phyloP scores from a whole-genome alignment of 2,113 vertebrate species.

The Pseudopodoces humilis region DNA sequence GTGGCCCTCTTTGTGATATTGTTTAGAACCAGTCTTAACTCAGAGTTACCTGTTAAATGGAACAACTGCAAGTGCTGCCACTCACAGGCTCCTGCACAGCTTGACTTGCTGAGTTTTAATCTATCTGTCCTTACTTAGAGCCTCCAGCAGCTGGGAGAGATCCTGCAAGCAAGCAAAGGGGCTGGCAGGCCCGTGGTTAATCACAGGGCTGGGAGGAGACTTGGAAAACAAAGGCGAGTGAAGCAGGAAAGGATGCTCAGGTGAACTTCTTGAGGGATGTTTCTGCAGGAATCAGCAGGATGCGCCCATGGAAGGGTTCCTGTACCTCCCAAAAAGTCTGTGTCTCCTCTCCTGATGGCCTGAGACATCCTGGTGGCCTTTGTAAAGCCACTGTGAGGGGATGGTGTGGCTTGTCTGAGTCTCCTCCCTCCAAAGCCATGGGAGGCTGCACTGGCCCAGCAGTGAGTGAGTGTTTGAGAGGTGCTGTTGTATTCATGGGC shows the following conservation, averaged over 20 bases:
- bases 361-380: not conserved
- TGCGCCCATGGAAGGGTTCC: not conserved
- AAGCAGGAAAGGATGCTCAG: not conserved
- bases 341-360: not conserved
- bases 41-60: not conserved
- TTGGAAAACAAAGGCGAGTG: not conserved
- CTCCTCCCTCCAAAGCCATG: not conserved
- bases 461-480: not conserved
- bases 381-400: not conserved
- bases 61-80: not conserved
- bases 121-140: not conserved
- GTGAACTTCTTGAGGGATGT: not conserved
- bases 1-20: not conserved
- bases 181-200: not conserved
- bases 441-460: not conserved
- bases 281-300: not conserved
- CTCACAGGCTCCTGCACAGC: not conserved
- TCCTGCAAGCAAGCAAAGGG: not conserved
- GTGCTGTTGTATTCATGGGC: not conserved
- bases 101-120: not conserved
- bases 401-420: not conserved
- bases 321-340: not conserved
- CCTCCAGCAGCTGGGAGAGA: not conserved
- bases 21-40: not conserved
- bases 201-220: not conserved